Base-by-base conservation (phyloP, 2,888 invertebrate species). In the Drosophila percnosoma region DNA sequence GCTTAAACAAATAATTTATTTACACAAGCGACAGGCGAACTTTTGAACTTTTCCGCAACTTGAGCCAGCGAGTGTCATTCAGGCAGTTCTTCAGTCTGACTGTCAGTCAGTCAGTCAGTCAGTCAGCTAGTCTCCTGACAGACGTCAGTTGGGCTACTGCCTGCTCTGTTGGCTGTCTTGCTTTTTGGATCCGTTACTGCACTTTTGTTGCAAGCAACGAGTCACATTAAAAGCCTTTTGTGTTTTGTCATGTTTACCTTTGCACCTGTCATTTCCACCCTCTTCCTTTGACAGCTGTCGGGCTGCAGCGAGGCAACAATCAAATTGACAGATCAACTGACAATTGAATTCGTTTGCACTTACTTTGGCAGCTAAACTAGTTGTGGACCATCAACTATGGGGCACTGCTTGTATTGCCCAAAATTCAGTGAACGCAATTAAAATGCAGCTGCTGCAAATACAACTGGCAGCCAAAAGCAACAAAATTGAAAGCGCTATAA, bases 321-420 rank as follows among this genome's bases (percentile, higher is more conserved):
- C 87, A 87, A 88, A 86, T 87, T 87, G 89, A 88, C 87, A 87
- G 87, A 86, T 86, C 89, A 88, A 77, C 89, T 88, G 89, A 86
- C 87, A 87, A 88, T 88, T 88, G 89, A 84, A 88, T 88, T 85
- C 72, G 78, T 75, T 78, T 83, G 59, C 78, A 71, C 68, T 72
- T 66, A 69, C 49, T 68, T 76, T 68, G 57, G 45, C 60, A 74
- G 55, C 62, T 49, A 67, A 67, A 38, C 54, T 61, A 60, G 31
- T 48, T 63, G 64, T 48, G 53, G 27, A 45, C 45, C 52, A 62
- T 62, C 40, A 52, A 57, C 66, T 49, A 59, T 58, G 55, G 53
- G 33, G 40, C 40, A 73, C 52, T 40, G 49, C 51, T 58, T 67
- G 67, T 45, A n/a, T 48, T 65, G 42, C 36, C 51, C 55, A 24